A percentile compares a stretch with the other conserved stretches of the same genome.
Conservation (phyloP, 2,113 vertebrate species). For the Furnarius figulus region DNA sequence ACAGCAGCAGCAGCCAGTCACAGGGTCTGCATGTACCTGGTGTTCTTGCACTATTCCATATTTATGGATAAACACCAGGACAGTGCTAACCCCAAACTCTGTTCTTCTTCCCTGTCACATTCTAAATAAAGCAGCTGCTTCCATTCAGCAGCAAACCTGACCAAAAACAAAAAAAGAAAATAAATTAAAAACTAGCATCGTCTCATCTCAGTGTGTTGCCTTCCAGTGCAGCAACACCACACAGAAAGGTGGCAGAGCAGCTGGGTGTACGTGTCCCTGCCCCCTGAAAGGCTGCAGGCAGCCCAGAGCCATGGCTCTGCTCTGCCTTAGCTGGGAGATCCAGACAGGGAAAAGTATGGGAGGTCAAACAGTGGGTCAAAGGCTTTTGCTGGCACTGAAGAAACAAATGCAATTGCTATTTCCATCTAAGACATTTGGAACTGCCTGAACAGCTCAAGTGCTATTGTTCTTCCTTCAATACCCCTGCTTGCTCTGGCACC, state of each 20-base stretch:
- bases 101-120: constrained; percentile 59
- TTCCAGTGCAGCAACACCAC: constrained; percentile 69
- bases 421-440: not conserved
- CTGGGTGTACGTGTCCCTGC: not conserved
- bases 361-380: constrained; percentile 50
- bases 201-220: constrained; percentile 54
- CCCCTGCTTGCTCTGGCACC: not conserved
- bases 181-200: not conserved
- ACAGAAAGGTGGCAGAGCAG: constrained; percentile 58
- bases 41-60: constrained; percentile 66
- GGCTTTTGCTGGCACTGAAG: constrained; percentile 68
- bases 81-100: constrained; percentile 65
- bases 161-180: not conserved
- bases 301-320: not conserved
- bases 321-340: not conserved
- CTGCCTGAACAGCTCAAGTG: not conserved
- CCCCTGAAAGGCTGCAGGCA: constrained; percentile 58
- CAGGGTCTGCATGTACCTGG: constrained; percentile 36
- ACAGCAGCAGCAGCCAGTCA: constrained; percentile 71
- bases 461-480: not conserved
- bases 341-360: not conserved
- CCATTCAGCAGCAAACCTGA: constrained; percentile 61
- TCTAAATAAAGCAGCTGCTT: constrained; percentile 74
- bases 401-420: constrained; percentile 66
- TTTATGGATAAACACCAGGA: constrained; percentile 73